Base-by-base conservation (phyloP, 2,888 invertebrate species). In the Dendrolimus houi region DNA sequence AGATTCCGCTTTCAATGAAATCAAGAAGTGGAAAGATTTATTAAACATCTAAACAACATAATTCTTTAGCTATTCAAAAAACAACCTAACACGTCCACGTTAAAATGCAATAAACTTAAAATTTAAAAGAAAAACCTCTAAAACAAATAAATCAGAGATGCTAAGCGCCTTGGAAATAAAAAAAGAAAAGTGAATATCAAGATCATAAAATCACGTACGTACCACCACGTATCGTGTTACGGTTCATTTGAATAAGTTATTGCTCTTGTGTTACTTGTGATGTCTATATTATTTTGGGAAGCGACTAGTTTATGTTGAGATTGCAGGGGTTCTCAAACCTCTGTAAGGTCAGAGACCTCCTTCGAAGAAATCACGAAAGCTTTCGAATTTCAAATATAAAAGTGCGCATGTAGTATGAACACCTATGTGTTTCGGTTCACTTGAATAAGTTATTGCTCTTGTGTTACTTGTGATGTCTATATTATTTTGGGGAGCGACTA, bases 161-260 rank as follows among this genome's bases (percentile, higher is more conserved):
- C 47, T 42, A 12, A 58, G 54, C 61, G 69, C 69, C 69, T 69
- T 62, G 63, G 62, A 61, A 62, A 9, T 12, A 47, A 10, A 10
- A 12, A 47, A 12, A 47, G 64, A 63, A 60, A 54, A 57, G 59
- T 62, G 64, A 66, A 66, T 64, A 70, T 70, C 66, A 58, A 29
- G 63, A 65, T 63, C 61, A 66, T 70, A 65, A 71, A 68, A 66
- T 72, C 85, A 86, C 85, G 86, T 84, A 85, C 78, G 72, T 70
- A 68, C 71, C 58, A 61, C 61, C 62, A 58, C 62, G 80, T 82
- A 82, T 87, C 80, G 73, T 69, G 83, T 87, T 87, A 79, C 86
- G 70, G 65, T 75, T 79, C 77, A 84, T 86, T 86, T 85, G 77
- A 85, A 85, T 87, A 86, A 87, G 74, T 81, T 85, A 86, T 82